phyloP scores from a whole-genome alignment of 92 coral and sea anemone genomes.

The Scolanthus callimorphus region DNA sequence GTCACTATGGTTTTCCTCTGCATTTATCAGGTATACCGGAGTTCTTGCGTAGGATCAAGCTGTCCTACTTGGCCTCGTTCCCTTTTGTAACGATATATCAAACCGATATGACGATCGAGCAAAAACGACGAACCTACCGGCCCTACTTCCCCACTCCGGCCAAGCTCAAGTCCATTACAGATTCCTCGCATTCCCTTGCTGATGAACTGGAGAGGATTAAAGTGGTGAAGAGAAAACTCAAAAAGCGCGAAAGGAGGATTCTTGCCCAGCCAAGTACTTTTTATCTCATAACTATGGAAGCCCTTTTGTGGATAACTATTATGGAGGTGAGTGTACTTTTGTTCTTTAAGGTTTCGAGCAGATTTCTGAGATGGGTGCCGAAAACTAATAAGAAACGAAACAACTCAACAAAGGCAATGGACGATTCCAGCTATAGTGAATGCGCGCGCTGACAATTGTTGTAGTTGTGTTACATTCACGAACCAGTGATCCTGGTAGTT shows the following conservation, averaged over 20 bases:
- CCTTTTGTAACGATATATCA: conserved; percentile 15
- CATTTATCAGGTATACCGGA: conserved; percentile 40
- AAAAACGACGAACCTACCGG: conserved; percentile 20
- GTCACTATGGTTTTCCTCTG: too few relatives aligned
- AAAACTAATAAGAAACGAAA: too few relatives aligned
- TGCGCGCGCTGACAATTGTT: too few relatives aligned
- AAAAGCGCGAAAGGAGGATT: conserved; percentile 39
- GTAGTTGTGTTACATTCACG: too few relatives aligned
- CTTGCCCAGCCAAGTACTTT: conserved; percentile 49
- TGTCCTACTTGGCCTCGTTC: conserved; percentile 13
- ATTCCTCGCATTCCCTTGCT: conserved; percentile 33
- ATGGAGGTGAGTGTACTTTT: conserved; percentile 36
- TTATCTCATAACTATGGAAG: conserved; percentile 54
- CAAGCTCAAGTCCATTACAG: conserved; percentile 49
- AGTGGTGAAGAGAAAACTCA: conserved; percentile 21
- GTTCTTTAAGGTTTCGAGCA: too few relatives aligned
- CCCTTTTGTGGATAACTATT: conserved; percentile 67
- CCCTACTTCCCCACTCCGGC: conserved; percentile 42
- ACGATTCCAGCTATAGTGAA: too few relatives aligned
- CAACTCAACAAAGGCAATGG: too few relatives aligned
- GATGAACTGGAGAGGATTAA: conserved; percentile 29
- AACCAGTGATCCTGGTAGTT: too few relatives aligned
- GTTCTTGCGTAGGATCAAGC: conserved; percentile 33
- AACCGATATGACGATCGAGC: conserved; percentile 10
- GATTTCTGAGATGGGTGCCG: too few relatives aligned